Evolutionary conservation across 2,888 invertebrate genomes (phyloP).

Genomic region (Drosophila pseudotakahashii): DNA sequence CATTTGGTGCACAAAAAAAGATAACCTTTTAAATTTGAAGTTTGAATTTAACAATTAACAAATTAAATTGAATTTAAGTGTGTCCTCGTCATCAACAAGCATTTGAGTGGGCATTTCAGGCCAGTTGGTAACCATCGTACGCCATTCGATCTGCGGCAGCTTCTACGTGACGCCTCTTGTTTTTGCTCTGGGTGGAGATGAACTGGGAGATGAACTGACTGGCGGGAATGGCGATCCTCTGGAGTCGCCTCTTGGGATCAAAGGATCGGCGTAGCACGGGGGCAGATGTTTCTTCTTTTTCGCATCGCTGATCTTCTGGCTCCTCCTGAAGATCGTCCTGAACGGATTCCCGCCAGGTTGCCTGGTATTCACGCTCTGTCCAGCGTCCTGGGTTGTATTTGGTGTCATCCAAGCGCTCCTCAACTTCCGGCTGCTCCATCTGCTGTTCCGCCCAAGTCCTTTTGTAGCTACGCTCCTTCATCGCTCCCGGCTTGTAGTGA

Average conservation of each 20-base stretch:
- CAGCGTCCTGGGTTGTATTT: slow-evolving; percentile 3
- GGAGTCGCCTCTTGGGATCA: neutral
- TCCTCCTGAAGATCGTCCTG: neutral
- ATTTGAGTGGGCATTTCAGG: neutral
- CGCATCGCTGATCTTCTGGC: fast-evolving
- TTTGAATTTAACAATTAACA: neutral
- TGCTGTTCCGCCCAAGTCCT: neutral
- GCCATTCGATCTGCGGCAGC: neutral
- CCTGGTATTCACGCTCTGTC: slow-evolving; percentile 10
- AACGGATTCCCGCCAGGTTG: slow-evolving; percentile 9
- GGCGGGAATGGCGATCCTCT: slow-evolving; percentile 1
- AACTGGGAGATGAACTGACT: slow-evolving; percentile 12
- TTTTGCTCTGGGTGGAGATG: slow-evolving; percentile 4
- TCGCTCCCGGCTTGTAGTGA: slow-evolving; percentile 6
- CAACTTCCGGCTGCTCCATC: neutral
- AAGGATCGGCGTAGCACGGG: neutral
- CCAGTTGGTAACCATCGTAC: neutral
- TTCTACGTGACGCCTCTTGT: slow-evolving; percentile 9
- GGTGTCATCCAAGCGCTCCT: slow-evolving; percentile 6
- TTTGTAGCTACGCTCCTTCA: neutral
- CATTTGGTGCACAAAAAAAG: neutral
- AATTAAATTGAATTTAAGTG: neutral
- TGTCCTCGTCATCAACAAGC: no score
- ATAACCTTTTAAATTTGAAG: neutral
- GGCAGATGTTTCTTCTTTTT: neutral